Conservation (phyloP, 2,888 invertebrate species). For the Limnephilus auricula region DNA sequence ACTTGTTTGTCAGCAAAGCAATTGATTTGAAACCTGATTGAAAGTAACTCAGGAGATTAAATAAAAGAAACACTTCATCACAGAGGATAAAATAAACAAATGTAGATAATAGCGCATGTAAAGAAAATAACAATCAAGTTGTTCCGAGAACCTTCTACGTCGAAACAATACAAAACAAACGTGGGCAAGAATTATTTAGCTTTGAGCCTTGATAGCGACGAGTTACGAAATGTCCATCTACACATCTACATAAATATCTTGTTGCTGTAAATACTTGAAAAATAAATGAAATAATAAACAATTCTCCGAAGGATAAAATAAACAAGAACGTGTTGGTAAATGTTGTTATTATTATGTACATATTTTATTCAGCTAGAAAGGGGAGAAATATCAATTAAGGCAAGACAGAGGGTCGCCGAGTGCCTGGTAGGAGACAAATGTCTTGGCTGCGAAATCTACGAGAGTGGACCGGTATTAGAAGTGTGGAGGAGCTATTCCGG, state of each 20-base stretch:
- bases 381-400: no score
- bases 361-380: not conserved
- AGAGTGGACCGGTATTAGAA: no score
- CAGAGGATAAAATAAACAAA: conserved; percentile 20
- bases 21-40: conserved; percentile 37
- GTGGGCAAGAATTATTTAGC: not conserved
- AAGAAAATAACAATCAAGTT: not conserved
- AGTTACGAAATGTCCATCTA: not conserved
- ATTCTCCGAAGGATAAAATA: no score
- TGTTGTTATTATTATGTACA: not conserved
- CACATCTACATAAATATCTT: not conserved
- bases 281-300: not conserved
- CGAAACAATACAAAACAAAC: not conserved
- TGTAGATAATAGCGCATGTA: not conserved
- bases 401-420: no score
- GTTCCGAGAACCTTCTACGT: not conserved
- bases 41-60: conserved; percentile 18
- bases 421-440: no score
- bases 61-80: conserved; percentile 17
- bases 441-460: no score
- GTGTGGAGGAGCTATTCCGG: no score
- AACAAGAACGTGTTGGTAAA: not conserved
- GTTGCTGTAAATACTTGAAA: not conserved
- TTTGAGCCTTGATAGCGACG: not conserved
- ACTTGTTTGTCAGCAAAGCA: conserved; percentile 24